These are phyloP conservation scores for Clivina fossor DNA, from an alignment of 2,888 invertebrate species.

Conservation along the genomic window DNA sequence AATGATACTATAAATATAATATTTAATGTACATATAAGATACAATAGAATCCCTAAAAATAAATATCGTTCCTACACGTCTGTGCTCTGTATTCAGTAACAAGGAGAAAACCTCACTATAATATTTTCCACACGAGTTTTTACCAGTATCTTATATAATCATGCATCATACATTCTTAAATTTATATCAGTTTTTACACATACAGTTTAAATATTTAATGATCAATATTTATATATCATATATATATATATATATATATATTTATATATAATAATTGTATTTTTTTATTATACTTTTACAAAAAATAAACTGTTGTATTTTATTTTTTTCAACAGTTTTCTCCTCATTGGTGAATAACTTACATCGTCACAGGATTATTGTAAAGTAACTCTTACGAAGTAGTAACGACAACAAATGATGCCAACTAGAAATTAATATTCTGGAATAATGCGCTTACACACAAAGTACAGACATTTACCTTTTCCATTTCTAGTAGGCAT, in stretches of 20 bases:
- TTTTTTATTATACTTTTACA: slow-evolving; percentile 48
- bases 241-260: no score
- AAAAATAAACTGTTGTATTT: slow-evolving; percentile 53
- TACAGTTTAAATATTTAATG: slow-evolving; percentile 47
- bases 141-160: slow-evolving; percentile 42
- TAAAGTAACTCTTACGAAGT: slow-evolving; percentile 53
- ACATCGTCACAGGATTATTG: slow-evolving; percentile 54
- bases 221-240: slow-evolving; percentile 50
- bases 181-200: slow-evolving; percentile 47
- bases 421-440: background rate
- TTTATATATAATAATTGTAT: slow-evolving; percentile 46
- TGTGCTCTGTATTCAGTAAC: slow-evolving; percentile 20
- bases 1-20: no score
- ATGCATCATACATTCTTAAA: slow-evolving; percentile 51
- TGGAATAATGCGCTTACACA: slow-evolving; percentile 9
- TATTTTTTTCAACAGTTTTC: slow-evolving; percentile 48
- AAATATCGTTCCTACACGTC: slow-evolving; percentile 8
- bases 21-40: no score
- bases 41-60: slow-evolving; percentile 1
- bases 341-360: slow-evolving; percentile 53
- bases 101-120: slow-evolving; percentile 32
- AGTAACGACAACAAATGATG: background rate
- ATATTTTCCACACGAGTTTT: slow-evolving; percentile 19
- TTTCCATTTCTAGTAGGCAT: background rate
- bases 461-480: slow-evolving; percentile 2